phyloP scores from a whole-genome alignment of 1,140 invertebrate genomes.

The Phocides pigmalion region DNA sequence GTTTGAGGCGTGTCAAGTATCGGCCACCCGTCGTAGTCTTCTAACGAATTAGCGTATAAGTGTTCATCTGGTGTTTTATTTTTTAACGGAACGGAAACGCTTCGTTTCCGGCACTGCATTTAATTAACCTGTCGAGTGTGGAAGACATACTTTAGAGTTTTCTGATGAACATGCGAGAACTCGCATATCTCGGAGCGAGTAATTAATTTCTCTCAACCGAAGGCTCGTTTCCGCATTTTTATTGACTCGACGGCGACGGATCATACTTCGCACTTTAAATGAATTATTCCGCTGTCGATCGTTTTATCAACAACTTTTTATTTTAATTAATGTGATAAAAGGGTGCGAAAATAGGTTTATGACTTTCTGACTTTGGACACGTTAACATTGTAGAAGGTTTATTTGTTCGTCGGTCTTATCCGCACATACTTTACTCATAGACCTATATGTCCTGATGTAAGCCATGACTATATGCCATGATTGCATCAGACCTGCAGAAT shows the following conservation, averaged over 20 bases:
- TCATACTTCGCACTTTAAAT: slow-evolving; percentile 27
- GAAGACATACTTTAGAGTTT: slow-evolving; percentile 28
- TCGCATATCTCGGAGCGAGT: slow-evolving; percentile 11
- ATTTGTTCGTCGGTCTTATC: no score
- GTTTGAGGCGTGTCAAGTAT: not conserved
- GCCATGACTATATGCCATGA: no score
- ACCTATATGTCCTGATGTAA: no score
- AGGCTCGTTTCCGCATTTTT: slow-evolving; percentile 17
- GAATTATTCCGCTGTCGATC: slow-evolving; percentile 18
- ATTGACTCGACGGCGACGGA: slow-evolving; percentile 10
- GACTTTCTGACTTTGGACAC: no score
- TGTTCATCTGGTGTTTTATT: not conserved
- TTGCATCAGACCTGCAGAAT: no score
- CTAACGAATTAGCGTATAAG: not conserved
- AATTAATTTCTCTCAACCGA: slow-evolving; percentile 23
- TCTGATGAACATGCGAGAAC: slow-evolving; percentile 27
- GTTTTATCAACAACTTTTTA: slow-evolving; percentile 11
- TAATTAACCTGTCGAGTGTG: slow-evolving; percentile 31
- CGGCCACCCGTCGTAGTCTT: not conserved
- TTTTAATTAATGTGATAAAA: no score
- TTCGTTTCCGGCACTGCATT: slow-evolving; percentile 16
- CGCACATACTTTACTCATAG: no score
- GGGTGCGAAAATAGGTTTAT: no score
- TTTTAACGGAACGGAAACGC: slow-evolving; percentile 11
- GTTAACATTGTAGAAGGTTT: no score